A percentile compares a stretch with the other conserved stretches of the same genome.
Conservation (phyloP, 2,113 vertebrate genomes). For the Gasterosteus nipponicus region DNA sequence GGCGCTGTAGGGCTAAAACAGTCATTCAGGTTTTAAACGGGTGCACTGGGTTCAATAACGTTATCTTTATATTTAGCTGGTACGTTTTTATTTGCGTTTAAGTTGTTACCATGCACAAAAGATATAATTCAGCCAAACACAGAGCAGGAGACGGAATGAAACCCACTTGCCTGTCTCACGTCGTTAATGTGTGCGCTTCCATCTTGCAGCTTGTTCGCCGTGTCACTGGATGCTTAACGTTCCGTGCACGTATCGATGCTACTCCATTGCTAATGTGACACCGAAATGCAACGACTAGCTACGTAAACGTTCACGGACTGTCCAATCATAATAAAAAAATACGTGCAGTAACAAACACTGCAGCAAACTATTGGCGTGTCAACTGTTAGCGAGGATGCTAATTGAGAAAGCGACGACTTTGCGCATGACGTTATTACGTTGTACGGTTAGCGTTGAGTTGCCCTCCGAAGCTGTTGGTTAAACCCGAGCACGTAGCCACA, state of each 20-base stretch:
- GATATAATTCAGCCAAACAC: not conserved
- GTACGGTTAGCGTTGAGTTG: conserved; percentile 1
- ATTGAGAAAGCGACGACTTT: conserved; percentile 47
- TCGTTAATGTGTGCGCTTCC: not conserved
- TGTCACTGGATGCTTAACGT: not conserved
- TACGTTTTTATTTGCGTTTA: too few species aligned
- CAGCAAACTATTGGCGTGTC: conserved; percentile 43
- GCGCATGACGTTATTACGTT: conserved; percentile 6
- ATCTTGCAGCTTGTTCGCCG: conserved; percentile 22
- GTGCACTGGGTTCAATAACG: not conserved
- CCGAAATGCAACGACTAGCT: not conserved
- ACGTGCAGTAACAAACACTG: not conserved
- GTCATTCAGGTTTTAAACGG: not conserved
- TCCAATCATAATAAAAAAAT: not conserved
- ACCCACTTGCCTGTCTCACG: conserved; percentile 30
- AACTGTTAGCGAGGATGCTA: conserved; percentile 19
- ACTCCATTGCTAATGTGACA: too few species aligned
- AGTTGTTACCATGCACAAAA: not conserved
- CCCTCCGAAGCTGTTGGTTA: not conserved
- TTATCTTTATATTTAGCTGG: not conserved
- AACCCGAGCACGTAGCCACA: not conserved
- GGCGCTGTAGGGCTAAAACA: not conserved
- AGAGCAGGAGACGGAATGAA: too few species aligned
- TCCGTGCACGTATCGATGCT: not conserved
- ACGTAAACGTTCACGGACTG: too few species aligned